Conservation (phyloP, 2,113 vertebrate genomes). For the Sporophila hypoxantha region DNA sequence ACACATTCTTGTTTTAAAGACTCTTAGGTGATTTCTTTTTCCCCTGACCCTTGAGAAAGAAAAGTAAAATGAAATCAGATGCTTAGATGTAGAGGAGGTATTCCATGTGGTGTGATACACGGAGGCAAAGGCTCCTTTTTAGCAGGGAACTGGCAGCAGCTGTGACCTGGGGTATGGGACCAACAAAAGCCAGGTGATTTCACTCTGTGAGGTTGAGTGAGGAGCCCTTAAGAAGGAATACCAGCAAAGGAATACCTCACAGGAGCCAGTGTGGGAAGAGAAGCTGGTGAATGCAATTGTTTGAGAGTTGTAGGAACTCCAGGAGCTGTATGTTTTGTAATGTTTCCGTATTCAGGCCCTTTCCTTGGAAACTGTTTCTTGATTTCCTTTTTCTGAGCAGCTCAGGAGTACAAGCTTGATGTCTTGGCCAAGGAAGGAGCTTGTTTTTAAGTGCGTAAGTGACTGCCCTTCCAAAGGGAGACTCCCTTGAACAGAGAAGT, state of each 20-base stretch:
- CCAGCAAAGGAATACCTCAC: not conserved
- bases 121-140: not conserved
- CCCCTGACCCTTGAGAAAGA: not conserved
- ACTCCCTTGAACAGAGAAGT: not conserved
- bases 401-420: not conserved
- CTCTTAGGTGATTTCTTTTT: not conserved
- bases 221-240: not conserved
- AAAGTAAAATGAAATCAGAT: not conserved
- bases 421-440: not conserved
- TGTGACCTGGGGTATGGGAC: not conserved
- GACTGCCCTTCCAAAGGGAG: not conserved
- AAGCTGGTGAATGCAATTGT: not conserved
- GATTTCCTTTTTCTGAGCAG: not conserved
- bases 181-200: not conserved
- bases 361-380: slow-evolving; percentile 16
- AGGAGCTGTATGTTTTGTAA: not conserved
- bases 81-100: not conserved
- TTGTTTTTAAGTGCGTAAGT: not conserved
- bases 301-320: not conserved
- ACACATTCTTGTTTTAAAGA: not conserved
- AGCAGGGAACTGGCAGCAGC: not conserved
- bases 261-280: not conserved
- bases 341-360: not conserved
- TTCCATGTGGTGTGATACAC: rapidly evolving
- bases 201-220: not conserved